These are phyloP conservation scores for Prosapia bicincta DNA, from an alignment of 2,888 invertebrate genomes.

Conservation along the genomic window DNA sequence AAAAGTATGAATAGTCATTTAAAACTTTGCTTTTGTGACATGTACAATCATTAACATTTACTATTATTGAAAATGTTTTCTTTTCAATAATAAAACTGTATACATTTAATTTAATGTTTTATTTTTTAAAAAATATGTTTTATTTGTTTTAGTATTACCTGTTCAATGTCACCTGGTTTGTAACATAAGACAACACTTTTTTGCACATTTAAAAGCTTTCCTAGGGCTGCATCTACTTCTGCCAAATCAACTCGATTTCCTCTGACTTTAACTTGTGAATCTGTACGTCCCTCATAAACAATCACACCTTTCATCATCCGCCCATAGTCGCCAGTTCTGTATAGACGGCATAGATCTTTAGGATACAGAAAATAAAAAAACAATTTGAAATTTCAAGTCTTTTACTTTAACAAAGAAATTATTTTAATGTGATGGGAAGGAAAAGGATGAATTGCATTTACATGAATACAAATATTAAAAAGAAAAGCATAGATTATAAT, in stretches of 20 bases:
- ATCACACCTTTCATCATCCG: constrained; percentile 62
- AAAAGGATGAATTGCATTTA: background rate
- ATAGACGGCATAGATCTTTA: constrained; percentile 65
- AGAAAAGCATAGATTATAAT: background rate
- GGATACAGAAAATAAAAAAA: constrained; percentile 12
- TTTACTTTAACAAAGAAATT: background rate
- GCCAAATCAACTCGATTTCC: constrained; percentile 82
- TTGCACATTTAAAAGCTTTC: constrained; percentile 59
- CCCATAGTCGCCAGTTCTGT: constrained; percentile 83
- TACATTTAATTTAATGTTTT: too few species aligned
- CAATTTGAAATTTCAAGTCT: background rate
- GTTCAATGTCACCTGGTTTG: constrained; percentile 60
- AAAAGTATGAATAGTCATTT: too few species aligned
- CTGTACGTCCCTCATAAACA: constrained; percentile 78
- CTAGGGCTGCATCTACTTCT: constrained; percentile 76
- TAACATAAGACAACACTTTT: constrained; percentile 78
- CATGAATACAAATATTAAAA: background rate
- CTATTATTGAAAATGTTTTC: too few species aligned
- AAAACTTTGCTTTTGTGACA: too few species aligned
- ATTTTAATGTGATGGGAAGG: background rate
- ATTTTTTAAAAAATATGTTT: too few species aligned
- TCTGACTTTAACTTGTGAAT: constrained; percentile 81
- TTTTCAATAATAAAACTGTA: too few species aligned
- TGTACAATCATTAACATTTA: too few species aligned
- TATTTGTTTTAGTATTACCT: constrained; percentile 44